Conservation (phyloP, 2,113 vertebrate species). For the Mugil cephalus region DNA sequence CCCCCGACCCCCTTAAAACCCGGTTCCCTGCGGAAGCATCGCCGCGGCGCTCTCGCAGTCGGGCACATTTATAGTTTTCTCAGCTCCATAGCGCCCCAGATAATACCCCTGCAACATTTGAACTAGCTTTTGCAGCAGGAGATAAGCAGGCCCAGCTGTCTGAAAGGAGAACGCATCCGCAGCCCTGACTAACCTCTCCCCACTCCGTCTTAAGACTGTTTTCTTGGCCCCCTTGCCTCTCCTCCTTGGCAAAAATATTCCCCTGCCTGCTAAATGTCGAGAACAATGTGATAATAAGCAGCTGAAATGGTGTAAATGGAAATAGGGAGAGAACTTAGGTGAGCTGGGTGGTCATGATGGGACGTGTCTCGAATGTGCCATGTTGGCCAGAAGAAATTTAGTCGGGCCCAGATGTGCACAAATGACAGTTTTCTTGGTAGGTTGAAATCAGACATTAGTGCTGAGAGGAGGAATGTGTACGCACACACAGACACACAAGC, state of each 20-base stretch:
- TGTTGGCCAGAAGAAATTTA: slow-evolving; percentile 58
- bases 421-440: slow-evolving; percentile 67
- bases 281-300: slow-evolving; percentile 32
- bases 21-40: slow-evolving; percentile 43
- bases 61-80: slow-evolving; percentile 35
- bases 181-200: slow-evolving; percentile 45
- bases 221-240: slow-evolving; percentile 33
- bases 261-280: slow-evolving; percentile 44
- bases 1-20: slow-evolving; percentile 10
- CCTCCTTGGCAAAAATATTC: slow-evolving; percentile 50
- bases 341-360: slow-evolving; percentile 57
- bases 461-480: slow-evolving; percentile 41
- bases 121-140: slow-evolving; percentile 42
- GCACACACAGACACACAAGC: slow-evolving; percentile 43
- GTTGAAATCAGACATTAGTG: slow-evolving; percentile 70
- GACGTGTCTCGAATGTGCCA: slow-evolving; percentile 29
- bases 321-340: slow-evolving; percentile 12
- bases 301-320: not conserved
- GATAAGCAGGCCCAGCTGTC: slow-evolving; percentile 70
- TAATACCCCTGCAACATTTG: slow-evolving; percentile 39
- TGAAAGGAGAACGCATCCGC: slow-evolving; percentile 41
- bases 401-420: slow-evolving; percentile 57
- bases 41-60: slow-evolving; percentile 10
- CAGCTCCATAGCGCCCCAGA: slow-evolving; percentile 29
- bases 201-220: slow-evolving; percentile 49